Conservation (phyloP, 2,113 vertebrate species). For the Aegotheles bennettii region DNA sequence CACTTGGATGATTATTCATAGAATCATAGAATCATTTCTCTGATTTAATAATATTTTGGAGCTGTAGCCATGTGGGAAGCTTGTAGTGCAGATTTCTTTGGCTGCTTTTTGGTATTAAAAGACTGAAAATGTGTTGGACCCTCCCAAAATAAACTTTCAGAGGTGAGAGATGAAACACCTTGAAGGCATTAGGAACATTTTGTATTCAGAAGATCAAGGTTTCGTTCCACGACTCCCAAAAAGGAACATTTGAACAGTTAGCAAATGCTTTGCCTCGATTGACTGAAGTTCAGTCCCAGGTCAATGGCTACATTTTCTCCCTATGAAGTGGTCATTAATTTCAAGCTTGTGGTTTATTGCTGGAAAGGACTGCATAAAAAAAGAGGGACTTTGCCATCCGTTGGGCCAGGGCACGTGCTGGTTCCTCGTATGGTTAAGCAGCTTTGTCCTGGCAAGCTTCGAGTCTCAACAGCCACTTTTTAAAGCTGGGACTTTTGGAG, state of each 20-base stretch:
- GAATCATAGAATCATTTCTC: too few relatives aligned
- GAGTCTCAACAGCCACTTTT: not conserved
- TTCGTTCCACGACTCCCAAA: not conserved
- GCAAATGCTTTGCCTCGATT: not conserved
- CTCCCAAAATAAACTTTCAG: not conserved
- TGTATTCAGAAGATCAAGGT: not conserved
- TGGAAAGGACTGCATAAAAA: not conserved
- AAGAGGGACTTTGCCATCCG: not conserved
- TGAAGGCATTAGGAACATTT: not conserved
- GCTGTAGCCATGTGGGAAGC: fast-evolving
- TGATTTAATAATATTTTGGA: not conserved
- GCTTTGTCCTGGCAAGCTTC: not conserved
- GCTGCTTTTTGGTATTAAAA: not conserved
- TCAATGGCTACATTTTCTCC: conserved; percentile 28
- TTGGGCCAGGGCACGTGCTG: not conserved
- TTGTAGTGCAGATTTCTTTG: not conserved
- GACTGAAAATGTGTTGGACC: not conserved
- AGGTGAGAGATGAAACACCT: not conserved
- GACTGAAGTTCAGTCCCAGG: conserved; percentile 38
- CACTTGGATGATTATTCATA: not conserved
- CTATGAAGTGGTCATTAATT: conserved; percentile 12
- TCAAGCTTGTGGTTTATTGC: not conserved
- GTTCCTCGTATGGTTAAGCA: not conserved
- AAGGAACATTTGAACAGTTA: not conserved
- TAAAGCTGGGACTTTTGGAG: not conserved